Base-by-base conservation (phyloP, 2,888 invertebrate genomes). In the Drosophila recens region DNA sequence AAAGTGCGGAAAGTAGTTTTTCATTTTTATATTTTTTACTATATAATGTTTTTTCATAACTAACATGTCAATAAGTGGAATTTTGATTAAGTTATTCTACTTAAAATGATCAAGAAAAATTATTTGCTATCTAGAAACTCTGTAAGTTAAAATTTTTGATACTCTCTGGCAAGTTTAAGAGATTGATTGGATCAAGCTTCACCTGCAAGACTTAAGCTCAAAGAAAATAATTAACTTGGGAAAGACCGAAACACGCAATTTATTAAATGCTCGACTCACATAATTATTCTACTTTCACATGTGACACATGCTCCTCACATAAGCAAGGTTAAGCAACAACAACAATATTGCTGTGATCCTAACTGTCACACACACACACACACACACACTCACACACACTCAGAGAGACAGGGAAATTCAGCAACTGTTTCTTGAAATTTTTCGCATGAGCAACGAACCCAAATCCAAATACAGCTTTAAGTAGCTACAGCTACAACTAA, bases 391-490 rank as follows among this genome's bases (percentile, higher is more conserved):
- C 10, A 43, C 51, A 17, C 15, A 4, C 23, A 46, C 11, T 42
- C 20, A 27, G 3, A n/a, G 11, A 23, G 34, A 36, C 10, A 27
- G 1, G 53, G 4, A 42, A 11, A 40, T 54, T 40, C n/a, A 51
- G 56, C 38, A 27, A 57, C n/a, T 51, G 30, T 64, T 43, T 38
- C 30, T 57, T 36, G 61, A 38, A 38, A 48, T 53, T 59, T 27
- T 33, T 38, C 34, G 49, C 69, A 23, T 54, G 70, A 65, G 40
- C 36, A 54, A 38, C 40, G 43, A 15, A 61, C 38, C 59, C 51
- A 58, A 69, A 80, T 71, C 70, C 65, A 75, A 85, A 82, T 67
- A 27, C 27, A 66, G 68, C 72, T 82, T 77, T 81, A 75, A 72
- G 82, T 66, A 53, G 58, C 59, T 68, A 6, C 27, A 45, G 27